These are phyloP conservation scores for Podocnemis expansa DNA, from an alignment of 2,113 vertebrate species.

Conservation along the genomic window DNA sequence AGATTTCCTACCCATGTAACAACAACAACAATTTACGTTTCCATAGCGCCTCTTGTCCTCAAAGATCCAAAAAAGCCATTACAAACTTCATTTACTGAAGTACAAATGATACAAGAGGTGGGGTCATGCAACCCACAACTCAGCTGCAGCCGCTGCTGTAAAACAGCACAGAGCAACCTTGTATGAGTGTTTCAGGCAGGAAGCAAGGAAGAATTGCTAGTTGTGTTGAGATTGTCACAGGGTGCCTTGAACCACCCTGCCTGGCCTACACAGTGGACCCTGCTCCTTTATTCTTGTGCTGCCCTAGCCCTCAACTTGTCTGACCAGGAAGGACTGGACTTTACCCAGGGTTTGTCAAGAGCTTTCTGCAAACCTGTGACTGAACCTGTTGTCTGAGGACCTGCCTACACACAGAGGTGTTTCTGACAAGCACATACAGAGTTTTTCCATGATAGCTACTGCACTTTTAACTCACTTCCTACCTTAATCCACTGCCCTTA, in stretches of 20 bases:
- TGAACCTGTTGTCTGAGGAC: background rate
- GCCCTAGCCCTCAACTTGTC: background rate
- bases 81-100: background rate
- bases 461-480: background rate
- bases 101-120: background rate
- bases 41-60: conserved; percentile 55
- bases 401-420: background rate
- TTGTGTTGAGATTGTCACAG: background rate
- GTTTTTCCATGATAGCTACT: background rate
- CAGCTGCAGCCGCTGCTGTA: background rate
- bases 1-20: conserved; percentile 40
- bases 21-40: conserved; percentile 58
- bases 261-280: background rate
- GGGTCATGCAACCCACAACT: background rate
- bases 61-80: background rate
- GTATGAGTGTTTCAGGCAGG: fast-evolving
- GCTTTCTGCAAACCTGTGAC: background rate
- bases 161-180: fast-evolving
- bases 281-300: background rate
- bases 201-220: background rate
- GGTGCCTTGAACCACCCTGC: background rate
- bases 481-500: background rate
- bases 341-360: fast-evolving
- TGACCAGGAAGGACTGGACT: background rate
- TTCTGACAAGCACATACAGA: background rate